phyloP scores from a whole-genome alignment of 2,797 vertebrate species.

The Florisuga fusca region DNA sequence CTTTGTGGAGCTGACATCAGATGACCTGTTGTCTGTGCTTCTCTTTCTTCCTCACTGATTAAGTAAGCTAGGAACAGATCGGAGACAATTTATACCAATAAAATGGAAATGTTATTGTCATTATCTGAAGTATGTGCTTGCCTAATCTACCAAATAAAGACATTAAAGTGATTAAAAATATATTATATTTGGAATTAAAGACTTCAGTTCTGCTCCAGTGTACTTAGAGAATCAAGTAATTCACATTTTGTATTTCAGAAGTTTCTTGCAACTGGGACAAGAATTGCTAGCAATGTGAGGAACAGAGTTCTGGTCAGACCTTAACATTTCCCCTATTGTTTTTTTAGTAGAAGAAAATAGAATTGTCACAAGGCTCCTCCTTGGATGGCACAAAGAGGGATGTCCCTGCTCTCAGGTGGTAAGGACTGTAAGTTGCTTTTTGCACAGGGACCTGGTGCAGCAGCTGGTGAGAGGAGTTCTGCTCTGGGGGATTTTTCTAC shows the following conservation, averaged over 20 bases:
- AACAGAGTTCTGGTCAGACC: background rate
- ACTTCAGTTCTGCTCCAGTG: fast-evolving
- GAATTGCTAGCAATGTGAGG: background rate
- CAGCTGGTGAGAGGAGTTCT: background rate
- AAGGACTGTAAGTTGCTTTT: background rate
- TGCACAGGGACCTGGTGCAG: background rate
- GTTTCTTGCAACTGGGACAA: background rate
- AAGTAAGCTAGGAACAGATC: background rate
- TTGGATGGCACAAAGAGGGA: fast-evolving
- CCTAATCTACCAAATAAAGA: background rate
- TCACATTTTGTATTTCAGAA: background rate
- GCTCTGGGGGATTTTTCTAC: background rate
- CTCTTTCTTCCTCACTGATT: background rate
- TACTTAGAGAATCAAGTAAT: background rate
- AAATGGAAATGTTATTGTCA: background rate
- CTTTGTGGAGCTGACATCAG: background rate
- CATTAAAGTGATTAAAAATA: background rate
- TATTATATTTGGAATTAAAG: background rate
- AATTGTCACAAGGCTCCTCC: background rate
- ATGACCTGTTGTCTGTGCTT: background rate
- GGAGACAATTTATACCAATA: background rate
- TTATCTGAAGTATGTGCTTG: background rate
- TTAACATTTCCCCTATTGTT: background rate
- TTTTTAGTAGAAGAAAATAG: background rate
- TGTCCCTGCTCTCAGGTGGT: background rate